Evolutionary conservation across 2,888 invertebrate species (phyloP).

Genomic region (Carcina quercana): DNA sequence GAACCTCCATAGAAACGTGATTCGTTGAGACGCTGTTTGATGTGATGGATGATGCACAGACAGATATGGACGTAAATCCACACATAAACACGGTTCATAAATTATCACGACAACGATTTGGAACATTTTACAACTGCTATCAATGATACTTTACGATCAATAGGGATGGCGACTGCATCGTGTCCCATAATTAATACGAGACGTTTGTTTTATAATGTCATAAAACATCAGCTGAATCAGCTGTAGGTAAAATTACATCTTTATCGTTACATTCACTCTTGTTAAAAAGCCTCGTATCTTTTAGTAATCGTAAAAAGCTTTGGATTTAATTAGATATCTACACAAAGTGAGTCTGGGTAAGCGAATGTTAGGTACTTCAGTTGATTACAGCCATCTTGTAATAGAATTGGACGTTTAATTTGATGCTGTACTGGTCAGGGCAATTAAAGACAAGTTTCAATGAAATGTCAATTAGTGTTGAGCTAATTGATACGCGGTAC

Average conservation of each 20-base stretch:
- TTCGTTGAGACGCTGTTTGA: no score
- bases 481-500: conserved; percentile 38
- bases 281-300: conserved; percentile 39
- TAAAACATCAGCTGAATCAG: conserved; percentile 62
- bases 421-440: conserved; percentile 34
- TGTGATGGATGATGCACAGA: no score
- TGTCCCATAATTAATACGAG: conserved; percentile 68
- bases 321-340: conserved; percentile 36
- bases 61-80: conserved; percentile 57
- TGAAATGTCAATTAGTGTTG: conserved; percentile 38
- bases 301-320: conserved; percentile 50
- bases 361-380: conserved; percentile 22
- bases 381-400: no score
- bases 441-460: conserved; percentile 40
- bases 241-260: conserved; percentile 41
- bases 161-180: conserved; percentile 58
- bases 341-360: conserved; percentile 29
- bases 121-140: conserved; percentile 70
- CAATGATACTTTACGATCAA: conserved; percentile 68
- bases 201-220: conserved; percentile 71
- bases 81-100: conserved; percentile 72
- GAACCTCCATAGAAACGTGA: no score
- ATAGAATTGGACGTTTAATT: conserved; percentile 36
- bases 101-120: conserved; percentile 71
- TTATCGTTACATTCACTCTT: conserved; percentile 32